Conservation (phyloP, 2,113 vertebrate species). For the Mugil cephalus region DNA sequence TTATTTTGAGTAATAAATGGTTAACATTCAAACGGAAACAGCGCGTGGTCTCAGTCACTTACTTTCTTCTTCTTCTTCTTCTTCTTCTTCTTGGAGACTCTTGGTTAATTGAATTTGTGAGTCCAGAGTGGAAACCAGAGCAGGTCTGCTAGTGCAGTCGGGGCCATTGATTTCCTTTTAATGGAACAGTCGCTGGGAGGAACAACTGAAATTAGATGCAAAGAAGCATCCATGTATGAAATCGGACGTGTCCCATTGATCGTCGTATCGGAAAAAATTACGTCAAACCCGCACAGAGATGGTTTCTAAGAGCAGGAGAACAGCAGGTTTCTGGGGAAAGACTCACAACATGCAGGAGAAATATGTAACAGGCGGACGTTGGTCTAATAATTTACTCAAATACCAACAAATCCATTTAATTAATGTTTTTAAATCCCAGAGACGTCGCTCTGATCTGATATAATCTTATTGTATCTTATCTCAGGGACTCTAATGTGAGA, state of each 20-base stretch:
- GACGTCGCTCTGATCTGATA: too few species aligned
- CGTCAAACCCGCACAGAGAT: slow-evolving; percentile 24
- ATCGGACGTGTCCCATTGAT: slow-evolving; percentile 88
- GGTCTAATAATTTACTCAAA: too few species aligned
- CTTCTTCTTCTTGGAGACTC: neutral
- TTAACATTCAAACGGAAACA: slow-evolving; percentile 28
- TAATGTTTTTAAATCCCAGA: too few species aligned
- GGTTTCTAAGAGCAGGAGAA: neutral
- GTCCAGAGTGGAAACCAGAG: slow-evolving; percentile 7
- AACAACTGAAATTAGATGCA: slow-evolving; percentile 62
- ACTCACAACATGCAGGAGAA: too few species aligned
- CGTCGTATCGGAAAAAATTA: slow-evolving; percentile 36
- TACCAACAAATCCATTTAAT: too few species aligned
- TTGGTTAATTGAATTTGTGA: rapidly evolving
- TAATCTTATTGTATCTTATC: too few species aligned
- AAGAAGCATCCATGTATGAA: slow-evolving; percentile 83
- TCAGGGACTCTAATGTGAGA: too few species aligned
- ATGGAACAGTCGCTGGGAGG: slow-evolving; percentile 66
- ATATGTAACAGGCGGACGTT: too few species aligned
- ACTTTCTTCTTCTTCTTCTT: too few species aligned
- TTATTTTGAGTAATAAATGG: slow-evolving; percentile 80
- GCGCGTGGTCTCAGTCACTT: neutral
- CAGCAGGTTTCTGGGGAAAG: too few species aligned
- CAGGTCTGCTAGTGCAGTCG: slow-evolving; percentile 2
- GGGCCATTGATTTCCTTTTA: slow-evolving; percentile 72